Evolutionary conservation across 2,113 vertebrate species (phyloP).

Genomic region (Dascyllus trimaculatus): DNA sequence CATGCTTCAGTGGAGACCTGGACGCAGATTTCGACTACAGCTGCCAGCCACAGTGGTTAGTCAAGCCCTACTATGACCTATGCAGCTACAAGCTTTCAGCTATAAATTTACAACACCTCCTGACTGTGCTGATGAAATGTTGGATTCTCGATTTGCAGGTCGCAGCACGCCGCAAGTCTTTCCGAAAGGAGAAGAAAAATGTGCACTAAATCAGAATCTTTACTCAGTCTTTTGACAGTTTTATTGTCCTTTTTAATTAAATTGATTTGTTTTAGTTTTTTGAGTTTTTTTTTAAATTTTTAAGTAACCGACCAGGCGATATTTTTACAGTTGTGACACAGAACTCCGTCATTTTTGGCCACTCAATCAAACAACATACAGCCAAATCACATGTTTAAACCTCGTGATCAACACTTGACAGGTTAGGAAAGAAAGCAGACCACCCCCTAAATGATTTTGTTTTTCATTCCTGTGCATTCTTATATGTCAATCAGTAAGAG

Average conservation of each 20-base stretch:
- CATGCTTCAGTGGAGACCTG: constrained; percentile 59
- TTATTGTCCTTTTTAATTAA: not conserved
- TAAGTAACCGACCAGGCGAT: too few species aligned
- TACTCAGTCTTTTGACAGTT: not conserved
- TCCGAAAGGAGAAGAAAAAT: constrained; percentile 9
- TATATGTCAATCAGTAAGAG: too few species aligned
- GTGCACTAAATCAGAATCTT: not conserved
- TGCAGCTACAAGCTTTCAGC: constrained; percentile 18
- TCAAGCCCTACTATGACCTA: constrained; percentile 37
- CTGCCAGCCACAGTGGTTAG: constrained; percentile 23
- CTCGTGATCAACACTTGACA: too few species aligned
- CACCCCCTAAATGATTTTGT: not conserved
- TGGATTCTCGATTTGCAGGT: constrained; percentile 16
- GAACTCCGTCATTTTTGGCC: not conserved
- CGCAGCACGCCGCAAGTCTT: not conserved
- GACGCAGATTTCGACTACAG: constrained; percentile 45
- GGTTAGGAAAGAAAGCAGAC: too few species aligned
- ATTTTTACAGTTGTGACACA: constrained; percentile 1
- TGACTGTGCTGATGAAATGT: constrained; percentile 35
- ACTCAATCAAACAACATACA: too few species aligned
- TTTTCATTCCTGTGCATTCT: not conserved
- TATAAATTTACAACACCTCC: constrained; percentile 40
- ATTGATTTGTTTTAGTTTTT: not conserved
- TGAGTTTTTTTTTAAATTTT: too few species aligned
- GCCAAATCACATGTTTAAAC: too few species aligned